Evolutionary conservation across 2,797 vertebrate genomes (phyloP).

Genomic region (Argya squamiceps): DNA sequence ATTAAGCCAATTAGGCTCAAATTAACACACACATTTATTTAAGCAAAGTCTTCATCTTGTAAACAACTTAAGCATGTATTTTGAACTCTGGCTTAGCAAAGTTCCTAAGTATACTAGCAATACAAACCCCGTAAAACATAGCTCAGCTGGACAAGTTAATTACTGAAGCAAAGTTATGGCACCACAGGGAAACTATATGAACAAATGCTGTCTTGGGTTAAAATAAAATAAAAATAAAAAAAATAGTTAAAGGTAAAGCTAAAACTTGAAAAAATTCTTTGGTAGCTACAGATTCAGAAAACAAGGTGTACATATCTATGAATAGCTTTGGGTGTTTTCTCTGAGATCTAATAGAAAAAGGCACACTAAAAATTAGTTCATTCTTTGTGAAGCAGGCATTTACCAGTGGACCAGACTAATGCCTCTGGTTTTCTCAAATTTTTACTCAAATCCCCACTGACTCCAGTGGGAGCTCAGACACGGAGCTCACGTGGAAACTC

Average conservation of each 20-base stretch:
- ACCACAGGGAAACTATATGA: background rate
- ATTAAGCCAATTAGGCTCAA: constrained; percentile 49
- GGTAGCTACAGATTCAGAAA: background rate
- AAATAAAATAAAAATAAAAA: background rate
- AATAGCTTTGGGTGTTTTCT: background rate
- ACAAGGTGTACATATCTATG: background rate
- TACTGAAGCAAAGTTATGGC: background rate
- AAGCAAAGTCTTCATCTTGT: background rate
- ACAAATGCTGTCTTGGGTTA: background rate
- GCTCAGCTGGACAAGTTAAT: background rate
- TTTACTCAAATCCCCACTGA: background rate
- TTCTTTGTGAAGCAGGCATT: accelerated
- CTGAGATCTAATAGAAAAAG: background rate
- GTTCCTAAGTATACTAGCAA: background rate
- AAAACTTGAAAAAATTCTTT: background rate
- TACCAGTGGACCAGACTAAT: accelerated
- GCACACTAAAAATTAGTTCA: background rate
- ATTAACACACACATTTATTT: constrained; percentile 43
- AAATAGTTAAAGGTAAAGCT: background rate
- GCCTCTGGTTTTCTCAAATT: background rate
- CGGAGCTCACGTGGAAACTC: background rate
- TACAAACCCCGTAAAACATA: background rate
- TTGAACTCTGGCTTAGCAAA: constrained; percentile 8
- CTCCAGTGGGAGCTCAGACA: background rate
- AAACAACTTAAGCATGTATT: background rate